phyloP scores from a whole-genome alignment of 2,113 vertebrate species.

The Tamias sibiricus region DNA sequence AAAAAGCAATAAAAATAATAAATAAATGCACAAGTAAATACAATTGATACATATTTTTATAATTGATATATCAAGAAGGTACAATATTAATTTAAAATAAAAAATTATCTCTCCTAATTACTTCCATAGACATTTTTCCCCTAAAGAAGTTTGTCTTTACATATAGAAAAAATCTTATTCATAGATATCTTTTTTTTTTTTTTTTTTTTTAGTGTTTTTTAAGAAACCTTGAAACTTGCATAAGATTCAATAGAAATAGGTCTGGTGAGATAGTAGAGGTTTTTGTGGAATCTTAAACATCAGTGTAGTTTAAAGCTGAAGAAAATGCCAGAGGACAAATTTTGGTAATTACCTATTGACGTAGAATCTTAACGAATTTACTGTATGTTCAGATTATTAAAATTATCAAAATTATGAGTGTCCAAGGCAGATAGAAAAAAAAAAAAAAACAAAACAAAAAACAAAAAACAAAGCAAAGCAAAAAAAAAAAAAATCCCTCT shows the following conservation, averaged over 20 bases:
- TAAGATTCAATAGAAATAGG: background rate
- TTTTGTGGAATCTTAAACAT: background rate
- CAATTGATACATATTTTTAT: background rate
- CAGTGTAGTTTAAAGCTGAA: background rate
- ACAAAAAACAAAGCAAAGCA: too few relatives aligned
- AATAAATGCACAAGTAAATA: background rate
- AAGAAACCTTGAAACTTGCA: background rate
- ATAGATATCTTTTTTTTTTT: background rate
- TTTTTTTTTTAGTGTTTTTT: background rate
- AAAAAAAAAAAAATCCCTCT: background rate
- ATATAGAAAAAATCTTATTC: background rate
- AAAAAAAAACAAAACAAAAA: background rate
- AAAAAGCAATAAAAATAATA: background rate
- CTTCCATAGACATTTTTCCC: background rate
- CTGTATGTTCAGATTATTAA: background rate
- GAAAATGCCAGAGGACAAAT: background rate
- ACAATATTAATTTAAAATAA: background rate
- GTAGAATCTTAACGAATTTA: background rate
- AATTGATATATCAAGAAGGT: background rate
- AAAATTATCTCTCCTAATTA: background rate
- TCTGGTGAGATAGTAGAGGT: background rate
- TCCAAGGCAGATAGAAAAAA: background rate
- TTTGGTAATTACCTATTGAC: background rate
- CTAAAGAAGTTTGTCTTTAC: background rate
- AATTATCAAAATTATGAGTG: background rate